Evolutionary conservation across 2,888 invertebrate genomes (phyloP), one percentile per base, ranked within the genome.

Genomic region (Pandemis cinnamomeana): DNA sequence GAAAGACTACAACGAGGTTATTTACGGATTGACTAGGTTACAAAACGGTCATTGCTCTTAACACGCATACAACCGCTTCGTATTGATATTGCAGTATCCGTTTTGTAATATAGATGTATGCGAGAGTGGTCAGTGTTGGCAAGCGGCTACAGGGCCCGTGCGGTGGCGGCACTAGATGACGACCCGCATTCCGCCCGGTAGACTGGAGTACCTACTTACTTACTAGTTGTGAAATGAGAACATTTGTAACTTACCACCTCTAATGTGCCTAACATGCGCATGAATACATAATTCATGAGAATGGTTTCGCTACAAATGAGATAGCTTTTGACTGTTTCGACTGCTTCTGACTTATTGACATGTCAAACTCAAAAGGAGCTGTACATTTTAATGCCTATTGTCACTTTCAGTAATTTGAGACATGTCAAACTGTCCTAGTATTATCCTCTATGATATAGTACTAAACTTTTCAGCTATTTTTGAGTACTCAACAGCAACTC

Each of bases 81-180:
- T 84, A 81, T 81, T 82, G 77, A 78, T 80, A 81, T 81, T 82
- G 83, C 82, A 84, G 82, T 84, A 83, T 85, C 85, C 86, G 86
- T 86, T 87, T 85, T 82, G 85, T 71, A 71, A 87, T 87, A 83
- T 88, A 82, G 85, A 82, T 86, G 84, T 87, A 86, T 85, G 85
- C 85, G 83, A 88, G 90, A 91, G 91, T 92, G 91, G 92, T 90
- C 92, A 91, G 87, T 84, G 86, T 88, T 89, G 91, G 91, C 90
- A 88, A 42, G 63, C 72, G 20, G 90, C 89, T 87, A 88, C 93
- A 92, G 92, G 92, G 92, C 91, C 92, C 90, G 86, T 88, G 86
- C 92, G 90, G 86, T 88, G 86, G 85, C 80, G 76, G 75, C 81
- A 58, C 74, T 74, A 63, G 63, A 63, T 81, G 83, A 82, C 87